Evolutionary conservation across 2,888 invertebrate species (phyloP).

Genomic region (Sisyra terminalis): DNA sequence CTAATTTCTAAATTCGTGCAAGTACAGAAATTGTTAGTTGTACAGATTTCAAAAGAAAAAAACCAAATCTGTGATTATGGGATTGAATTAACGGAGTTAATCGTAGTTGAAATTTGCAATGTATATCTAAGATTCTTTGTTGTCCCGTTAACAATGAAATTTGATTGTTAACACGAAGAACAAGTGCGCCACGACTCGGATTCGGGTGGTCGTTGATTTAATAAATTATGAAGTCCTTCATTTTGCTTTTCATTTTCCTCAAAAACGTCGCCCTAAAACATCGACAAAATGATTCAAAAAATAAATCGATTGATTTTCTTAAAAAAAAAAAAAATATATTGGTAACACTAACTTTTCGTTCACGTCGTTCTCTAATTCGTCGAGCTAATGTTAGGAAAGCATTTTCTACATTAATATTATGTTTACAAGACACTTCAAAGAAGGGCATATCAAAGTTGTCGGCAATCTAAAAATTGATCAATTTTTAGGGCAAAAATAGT

Average conservation of each 20-base stretch:
- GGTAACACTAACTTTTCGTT: slow-evolving; percentile 60
- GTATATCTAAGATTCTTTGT: too few relatives aligned
- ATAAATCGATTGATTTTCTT: too few relatives aligned
- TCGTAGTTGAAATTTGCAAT: too few relatives aligned
- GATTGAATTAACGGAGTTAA: too few relatives aligned
- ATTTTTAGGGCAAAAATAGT: too few relatives aligned
- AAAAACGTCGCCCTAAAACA: slow-evolving; percentile 28
- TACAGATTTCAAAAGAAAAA: too few relatives aligned
- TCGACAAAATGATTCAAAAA: too few relatives aligned
- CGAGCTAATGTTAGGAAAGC: slow-evolving; percentile 66
- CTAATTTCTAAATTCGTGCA: too few relatives aligned
- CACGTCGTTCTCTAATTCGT: slow-evolving; percentile 66
- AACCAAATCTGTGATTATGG: too few relatives aligned
- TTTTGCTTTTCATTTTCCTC: slow-evolving; percentile 25
- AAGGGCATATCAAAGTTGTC: slow-evolving; percentile 80
- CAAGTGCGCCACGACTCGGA: slow-evolving; percentile 10
- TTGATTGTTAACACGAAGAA: slow-evolving; percentile 8
- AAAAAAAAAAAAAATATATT: too few relatives aligned
- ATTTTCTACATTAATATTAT: slow-evolving; percentile 70
- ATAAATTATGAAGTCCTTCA: slow-evolving; percentile 22
- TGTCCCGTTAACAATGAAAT: too few relatives aligned
- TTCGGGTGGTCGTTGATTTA: slow-evolving; percentile 3
- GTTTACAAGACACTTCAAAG: slow-evolving; percentile 78
- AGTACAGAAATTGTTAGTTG: too few relatives aligned
- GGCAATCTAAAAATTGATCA: slow-evolving; percentile 60